phyloP scores from a whole-genome alignment of 1,140 invertebrate genomes.

The Drosophila sucinea region DNA sequence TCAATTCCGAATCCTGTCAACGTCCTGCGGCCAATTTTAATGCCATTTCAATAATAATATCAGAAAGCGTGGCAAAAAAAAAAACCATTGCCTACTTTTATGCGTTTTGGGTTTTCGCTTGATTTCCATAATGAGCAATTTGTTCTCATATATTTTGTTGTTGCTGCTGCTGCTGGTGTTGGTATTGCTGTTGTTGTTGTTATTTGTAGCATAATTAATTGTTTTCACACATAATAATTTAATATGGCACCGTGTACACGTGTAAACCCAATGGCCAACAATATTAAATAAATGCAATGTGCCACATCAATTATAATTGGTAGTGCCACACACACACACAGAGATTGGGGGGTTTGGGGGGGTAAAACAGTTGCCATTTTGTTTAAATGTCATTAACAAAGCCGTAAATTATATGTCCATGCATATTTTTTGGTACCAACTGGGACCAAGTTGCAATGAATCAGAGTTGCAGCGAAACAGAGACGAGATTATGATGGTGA shows the following conservation, averaged over 20 bases:
- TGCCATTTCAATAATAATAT: conserved; percentile 68
- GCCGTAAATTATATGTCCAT: conserved; percentile 69
- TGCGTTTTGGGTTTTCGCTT: conserved; percentile 37
- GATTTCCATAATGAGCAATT: conserved; percentile 75
- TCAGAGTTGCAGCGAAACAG: background rate
- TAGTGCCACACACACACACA: conserved; percentile 28
- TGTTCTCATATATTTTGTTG: conserved; percentile 20
- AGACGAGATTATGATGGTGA: background rate
- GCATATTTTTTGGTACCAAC: conserved; percentile 6
- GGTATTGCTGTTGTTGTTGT: conserved; percentile 44
- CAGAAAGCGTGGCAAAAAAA: background rate
- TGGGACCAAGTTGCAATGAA: conserved; percentile 37
- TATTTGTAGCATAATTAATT: conserved; percentile 79
- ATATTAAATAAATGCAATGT: conserved; percentile 63
- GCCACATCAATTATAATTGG: conserved; percentile 70
- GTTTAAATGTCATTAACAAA: conserved; percentile 78
- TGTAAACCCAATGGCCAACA: conserved; percentile 64
- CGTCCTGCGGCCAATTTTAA: conserved; percentile 61
- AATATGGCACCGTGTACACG: conserved; percentile 66
- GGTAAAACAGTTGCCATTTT: conserved; percentile 55
- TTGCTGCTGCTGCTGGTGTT: conserved; percentile 5
- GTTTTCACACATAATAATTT: conserved; percentile 83
- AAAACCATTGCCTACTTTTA: conserved; percentile 67
- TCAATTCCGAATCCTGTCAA: conserved; percentile 45
- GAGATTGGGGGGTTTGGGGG: background rate